Conservation (phyloP, 2,888 invertebrate species). For the Lepidocyrtoides sp. region DNA sequence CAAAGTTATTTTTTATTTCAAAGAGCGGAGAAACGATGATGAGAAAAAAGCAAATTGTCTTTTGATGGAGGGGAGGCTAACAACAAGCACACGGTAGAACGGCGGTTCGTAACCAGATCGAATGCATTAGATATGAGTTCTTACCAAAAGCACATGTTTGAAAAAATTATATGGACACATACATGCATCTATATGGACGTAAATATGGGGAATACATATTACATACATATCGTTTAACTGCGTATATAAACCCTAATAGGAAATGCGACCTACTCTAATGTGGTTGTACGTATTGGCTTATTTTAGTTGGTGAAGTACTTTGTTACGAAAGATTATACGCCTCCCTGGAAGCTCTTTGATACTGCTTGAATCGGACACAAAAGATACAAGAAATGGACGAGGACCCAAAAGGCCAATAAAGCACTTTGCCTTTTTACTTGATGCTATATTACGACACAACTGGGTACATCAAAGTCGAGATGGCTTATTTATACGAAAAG, state of each 20-base stretch:
- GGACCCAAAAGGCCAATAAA: constrained; percentile 74
- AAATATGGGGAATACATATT: neutral
- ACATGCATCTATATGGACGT: neutral
- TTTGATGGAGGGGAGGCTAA: constrained; percentile 62
- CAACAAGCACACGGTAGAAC: neutral
- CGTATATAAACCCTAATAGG: no score
- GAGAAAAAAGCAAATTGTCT: constrained; percentile 59
- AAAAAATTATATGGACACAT: neutral
- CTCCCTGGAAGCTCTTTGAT: constrained; percentile 47
- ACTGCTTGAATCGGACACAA: constrained; percentile 51
- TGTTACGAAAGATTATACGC: constrained; percentile 50
- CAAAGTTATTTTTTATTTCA: constrained; percentile 39
- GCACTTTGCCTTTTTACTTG: constrained; percentile 53
- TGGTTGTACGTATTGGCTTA: neutral
- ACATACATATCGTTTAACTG: neutral
- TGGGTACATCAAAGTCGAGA: neutral
- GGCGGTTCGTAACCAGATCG: constrained; percentile 51
- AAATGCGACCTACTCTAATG: no score
- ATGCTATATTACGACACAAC: neutral
- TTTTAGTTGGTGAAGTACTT: neutral
- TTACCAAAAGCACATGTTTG: neutral
- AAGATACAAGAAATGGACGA: constrained; percentile 36
- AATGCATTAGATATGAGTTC: constrained; percentile 33
- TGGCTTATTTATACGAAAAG: neutral
- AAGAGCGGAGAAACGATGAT: constrained; percentile 30